phyloP scores from a whole-genome alignment of 2,888 invertebrate genomes.

The Lithophane socia region DNA sequence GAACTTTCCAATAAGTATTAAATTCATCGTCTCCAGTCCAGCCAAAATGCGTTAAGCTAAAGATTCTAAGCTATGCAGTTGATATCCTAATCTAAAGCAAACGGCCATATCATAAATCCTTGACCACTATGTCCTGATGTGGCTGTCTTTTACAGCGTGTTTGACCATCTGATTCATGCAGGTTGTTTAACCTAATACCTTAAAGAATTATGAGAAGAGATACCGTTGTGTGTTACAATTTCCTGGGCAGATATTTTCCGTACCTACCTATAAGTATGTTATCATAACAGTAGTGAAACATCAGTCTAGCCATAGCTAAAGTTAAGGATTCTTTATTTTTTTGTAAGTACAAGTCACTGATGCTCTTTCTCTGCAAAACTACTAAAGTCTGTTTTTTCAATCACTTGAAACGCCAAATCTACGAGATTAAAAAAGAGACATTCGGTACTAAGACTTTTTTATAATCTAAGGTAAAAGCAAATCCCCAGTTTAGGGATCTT shows the following conservation, averaged over 20 bases:
- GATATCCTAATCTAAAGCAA: slow-evolving; percentile 50
- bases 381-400: too few relatives aligned
- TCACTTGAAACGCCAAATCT: too few relatives aligned
- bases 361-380: background rate
- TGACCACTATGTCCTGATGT: slow-evolving; percentile 58
- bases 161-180: slow-evolving; percentile 66
- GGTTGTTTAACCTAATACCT: slow-evolving; percentile 43
- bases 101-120: slow-evolving; percentile 55
- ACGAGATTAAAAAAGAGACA: too few relatives aligned
- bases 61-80: background rate
- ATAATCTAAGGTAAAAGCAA: too few relatives aligned
- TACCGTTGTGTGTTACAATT: slow-evolving; percentile 30
- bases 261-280: too few relatives aligned
- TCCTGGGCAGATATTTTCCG: slow-evolving; percentile 34
- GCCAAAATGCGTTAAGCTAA: background rate
- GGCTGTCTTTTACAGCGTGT: slow-evolving; percentile 44
- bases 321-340: too few relatives aligned
- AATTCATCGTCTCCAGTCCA: background rate
- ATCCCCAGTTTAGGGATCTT: background rate
- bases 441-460: too few relatives aligned
- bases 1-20: background rate
- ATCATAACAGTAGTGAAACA: background rate
- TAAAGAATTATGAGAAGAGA: slow-evolving; percentile 37
- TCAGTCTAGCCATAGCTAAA: background rate
- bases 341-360: background rate